Evolutionary conservation across 1,140 invertebrate species (phyloP).

Genomic region (Cyclina sinensis): DNA sequence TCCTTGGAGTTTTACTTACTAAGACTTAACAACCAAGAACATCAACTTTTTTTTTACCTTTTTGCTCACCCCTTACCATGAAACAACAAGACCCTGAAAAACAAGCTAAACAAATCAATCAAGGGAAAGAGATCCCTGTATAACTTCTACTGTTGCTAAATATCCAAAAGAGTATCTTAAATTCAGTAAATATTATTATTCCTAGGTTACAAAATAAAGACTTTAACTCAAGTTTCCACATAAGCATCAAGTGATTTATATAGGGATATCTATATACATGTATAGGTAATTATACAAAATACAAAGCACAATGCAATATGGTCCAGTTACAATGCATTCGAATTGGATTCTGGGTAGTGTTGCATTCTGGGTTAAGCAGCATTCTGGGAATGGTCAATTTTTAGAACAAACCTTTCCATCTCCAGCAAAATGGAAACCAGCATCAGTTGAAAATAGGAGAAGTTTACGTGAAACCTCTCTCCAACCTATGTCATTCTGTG

Average conservation of each 20-base stretch:
- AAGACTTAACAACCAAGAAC: too few species aligned
- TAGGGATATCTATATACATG: too few species aligned
- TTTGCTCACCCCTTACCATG: background rate
- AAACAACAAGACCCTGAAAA: background rate
- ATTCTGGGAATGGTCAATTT: slow-evolving; percentile 22
- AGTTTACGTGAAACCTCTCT: slow-evolving; percentile 96
- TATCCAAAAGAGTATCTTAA: too few species aligned
- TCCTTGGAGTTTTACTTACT: too few species aligned
- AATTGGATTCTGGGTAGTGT: slow-evolving; percentile 15
- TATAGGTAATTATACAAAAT: background rate
- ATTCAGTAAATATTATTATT: too few species aligned
- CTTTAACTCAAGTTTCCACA: too few species aligned
- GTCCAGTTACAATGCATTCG: background rate
- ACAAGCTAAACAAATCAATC: background rate
- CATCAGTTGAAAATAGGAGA: slow-evolving; percentile 99
- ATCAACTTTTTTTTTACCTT: background rate
- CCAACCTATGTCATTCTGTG: slow-evolving; percentile 90
- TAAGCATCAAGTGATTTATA: too few species aligned
- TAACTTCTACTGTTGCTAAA: too few species aligned
- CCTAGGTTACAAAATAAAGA: too few species aligned
- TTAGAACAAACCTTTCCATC: slow-evolving; percentile 92
- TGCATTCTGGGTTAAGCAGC: slow-evolving; percentile 35
- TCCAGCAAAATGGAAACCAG: slow-evolving; percentile 99
- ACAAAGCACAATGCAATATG: background rate
- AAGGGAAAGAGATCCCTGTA: background rate